A percentile compares a stretch with the other conserved stretches of the same genome.
Evolutionary conservation across 35 echinoderm and acorn worm species (phyloP).

Genomic region (Holothuria glaberrima): DNA sequence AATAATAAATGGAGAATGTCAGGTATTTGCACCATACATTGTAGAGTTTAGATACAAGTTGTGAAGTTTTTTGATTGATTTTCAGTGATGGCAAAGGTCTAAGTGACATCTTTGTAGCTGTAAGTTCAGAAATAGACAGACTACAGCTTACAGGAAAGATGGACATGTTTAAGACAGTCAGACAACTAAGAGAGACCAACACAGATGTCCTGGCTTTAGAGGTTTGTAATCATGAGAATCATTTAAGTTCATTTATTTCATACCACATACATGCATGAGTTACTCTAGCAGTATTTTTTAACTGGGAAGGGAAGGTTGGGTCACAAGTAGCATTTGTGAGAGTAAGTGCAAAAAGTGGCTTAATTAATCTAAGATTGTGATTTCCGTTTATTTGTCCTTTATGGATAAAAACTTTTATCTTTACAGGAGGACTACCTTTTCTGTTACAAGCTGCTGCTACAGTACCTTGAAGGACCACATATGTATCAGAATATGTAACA

Average conservation of each 20-base stretch:
- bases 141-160: neutral
- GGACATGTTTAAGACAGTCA: conserved; percentile 42
- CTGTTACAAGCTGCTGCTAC: conserved; percentile 31
- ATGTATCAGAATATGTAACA: conserved; percentile 6
- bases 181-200: conserved; percentile 37
- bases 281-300: neutral
- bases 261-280: neutral
- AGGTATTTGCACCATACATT: too few relatives aligned
- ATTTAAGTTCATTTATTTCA: neutral
- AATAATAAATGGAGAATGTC: too few relatives aligned
- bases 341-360: too few relatives aligned
- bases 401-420: neutral
- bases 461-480: neutral
- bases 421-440: conserved; percentile 29
- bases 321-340: too few relatives aligned
- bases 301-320: too few relatives aligned
- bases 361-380: neutral
- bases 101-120: conserved; percentile 6
- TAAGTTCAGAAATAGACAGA: conserved; percentile 37
- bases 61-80: neutral
- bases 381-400: neutral
- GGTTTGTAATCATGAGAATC: neutral
- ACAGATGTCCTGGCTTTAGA: neutral
- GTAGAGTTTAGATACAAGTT: too few relatives aligned
- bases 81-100: conserved; percentile 22